phyloP scores from a whole-genome alignment of 1,140 invertebrate species.

The Aphidius ervi region DNA sequence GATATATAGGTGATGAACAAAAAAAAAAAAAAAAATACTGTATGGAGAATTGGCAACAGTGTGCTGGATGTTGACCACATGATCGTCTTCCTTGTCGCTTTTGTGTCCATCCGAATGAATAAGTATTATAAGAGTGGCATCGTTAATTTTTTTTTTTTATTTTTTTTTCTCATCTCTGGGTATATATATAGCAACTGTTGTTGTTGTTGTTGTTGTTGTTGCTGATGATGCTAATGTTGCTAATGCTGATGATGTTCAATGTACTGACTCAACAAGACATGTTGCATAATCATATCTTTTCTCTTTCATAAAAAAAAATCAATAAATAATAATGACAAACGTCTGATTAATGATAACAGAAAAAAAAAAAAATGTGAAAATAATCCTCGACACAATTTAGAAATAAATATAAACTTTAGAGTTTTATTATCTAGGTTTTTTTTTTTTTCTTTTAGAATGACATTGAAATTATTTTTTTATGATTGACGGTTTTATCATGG shows the following conservation, averaged over 20 bases:
- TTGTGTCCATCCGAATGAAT: neutral
- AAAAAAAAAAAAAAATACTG: neutral
- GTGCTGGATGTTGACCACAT: neutral
- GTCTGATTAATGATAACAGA: too few relatives aligned
- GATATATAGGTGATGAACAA: neutral
- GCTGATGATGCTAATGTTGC: neutral
- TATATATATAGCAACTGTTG: neutral
- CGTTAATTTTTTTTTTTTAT: neutral
- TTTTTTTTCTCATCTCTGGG: neutral
- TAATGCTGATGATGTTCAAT: neutral
- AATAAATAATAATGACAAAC: too few relatives aligned
- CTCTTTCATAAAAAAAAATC: too few relatives aligned
- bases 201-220: neutral
- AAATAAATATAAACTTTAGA: too few relatives aligned
- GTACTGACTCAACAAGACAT: neutral
- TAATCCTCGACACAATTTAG: too few relatives aligned
- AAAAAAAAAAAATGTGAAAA: too few relatives aligned
- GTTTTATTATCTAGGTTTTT: too few relatives aligned
- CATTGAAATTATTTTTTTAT: too few relatives aligned
- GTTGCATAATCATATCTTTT: neutral
- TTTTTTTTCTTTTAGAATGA: too few relatives aligned
- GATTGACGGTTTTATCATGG: too few relatives aligned
- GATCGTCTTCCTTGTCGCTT: neutral
- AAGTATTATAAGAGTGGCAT: neutral
- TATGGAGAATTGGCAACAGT: slow-evolving; percentile 2